phyloP scores from a whole-genome alignment of 2,113 vertebrate species.

The Dunckerocampus dactyliophorus region DNA sequence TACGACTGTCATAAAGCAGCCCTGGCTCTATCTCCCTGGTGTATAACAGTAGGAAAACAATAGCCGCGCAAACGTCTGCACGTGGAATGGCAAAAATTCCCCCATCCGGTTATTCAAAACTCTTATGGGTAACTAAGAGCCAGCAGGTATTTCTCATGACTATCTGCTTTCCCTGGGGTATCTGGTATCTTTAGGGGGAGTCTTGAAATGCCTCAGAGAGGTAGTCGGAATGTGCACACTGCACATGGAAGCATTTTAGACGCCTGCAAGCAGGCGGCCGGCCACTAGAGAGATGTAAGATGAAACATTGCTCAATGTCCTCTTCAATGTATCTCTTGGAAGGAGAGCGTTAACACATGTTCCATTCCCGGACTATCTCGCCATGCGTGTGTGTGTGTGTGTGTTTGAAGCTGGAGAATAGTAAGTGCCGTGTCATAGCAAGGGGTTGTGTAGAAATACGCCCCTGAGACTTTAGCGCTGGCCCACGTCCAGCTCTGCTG shows the following conservation, averaged over 20 bases:
- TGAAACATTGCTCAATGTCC: constrained; percentile 65
- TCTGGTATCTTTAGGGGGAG: constrained; percentile 55
- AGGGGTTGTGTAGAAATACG: constrained; percentile 51
- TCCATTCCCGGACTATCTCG: constrained; percentile 34
- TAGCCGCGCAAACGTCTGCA: constrained; percentile 35
- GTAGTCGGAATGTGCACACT: constrained; percentile 46
- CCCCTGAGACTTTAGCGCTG: constrained; percentile 55
- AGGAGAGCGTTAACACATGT: constrained; percentile 67
- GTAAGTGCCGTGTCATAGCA: constrained; percentile 50
- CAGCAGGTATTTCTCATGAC: constrained; percentile 69
- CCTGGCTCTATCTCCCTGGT: constrained; percentile 38
- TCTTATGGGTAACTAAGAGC: constrained; percentile 42
- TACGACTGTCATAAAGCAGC: constrained; percentile 51
- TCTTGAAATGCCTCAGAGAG: constrained; percentile 52
- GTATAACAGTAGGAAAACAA: constrained; percentile 42
- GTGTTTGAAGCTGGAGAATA: constrained; percentile 31
- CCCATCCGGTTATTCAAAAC: constrained; percentile 57
- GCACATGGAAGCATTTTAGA: constrained; percentile 69
- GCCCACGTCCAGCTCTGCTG: constrained; percentile 58
- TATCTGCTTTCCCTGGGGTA: constrained; percentile 63
- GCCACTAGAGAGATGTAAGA: constrained; percentile 50
- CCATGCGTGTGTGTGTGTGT: constrained; percentile 19
- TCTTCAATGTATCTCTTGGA: constrained; percentile 60
- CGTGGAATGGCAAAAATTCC: constrained; percentile 55
- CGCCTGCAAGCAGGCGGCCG: constrained; percentile 27